Conservation (phyloP, 2,888 invertebrate species). For the Chironomus riparius region DNA sequence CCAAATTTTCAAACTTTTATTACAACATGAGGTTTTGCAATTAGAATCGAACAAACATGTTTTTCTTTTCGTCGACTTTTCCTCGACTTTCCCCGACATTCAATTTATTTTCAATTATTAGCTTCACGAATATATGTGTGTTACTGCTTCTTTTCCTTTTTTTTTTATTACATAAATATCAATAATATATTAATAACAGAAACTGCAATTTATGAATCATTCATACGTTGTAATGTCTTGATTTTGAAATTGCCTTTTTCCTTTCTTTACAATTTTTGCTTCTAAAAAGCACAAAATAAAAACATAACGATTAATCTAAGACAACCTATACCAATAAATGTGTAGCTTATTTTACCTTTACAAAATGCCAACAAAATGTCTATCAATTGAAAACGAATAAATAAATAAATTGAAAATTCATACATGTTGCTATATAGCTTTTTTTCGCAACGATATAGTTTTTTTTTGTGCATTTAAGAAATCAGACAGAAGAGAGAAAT, state of each 20-base stretch:
- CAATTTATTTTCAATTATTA: no score
- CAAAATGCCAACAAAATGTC: neutral
- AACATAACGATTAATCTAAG: neutral
- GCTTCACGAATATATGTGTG: no score
- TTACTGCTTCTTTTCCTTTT: no score
- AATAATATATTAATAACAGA: neutral
- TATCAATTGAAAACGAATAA: neutral
- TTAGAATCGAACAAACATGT: no score
- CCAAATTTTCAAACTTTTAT: no score
- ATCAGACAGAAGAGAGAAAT: no score
- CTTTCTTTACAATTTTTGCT: neutral
- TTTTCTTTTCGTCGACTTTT: no score
- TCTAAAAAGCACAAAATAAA: neutral
- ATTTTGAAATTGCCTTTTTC: neutral
- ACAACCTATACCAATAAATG: neutral
- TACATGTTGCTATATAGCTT: neutral
- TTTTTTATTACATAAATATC: no score
- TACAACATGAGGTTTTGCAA: no score
- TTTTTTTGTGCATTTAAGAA: neutral
- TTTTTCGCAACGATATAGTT: neutral
- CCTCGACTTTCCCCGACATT: no score
- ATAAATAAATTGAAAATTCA: neutral
- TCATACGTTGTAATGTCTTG: slow-evolving; percentile 1
- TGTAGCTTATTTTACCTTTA: neutral
- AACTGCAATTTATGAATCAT: slow-evolving; percentile 8